Conservation (phyloP, 1,140 invertebrate species). For the Musca domestica region DNA sequence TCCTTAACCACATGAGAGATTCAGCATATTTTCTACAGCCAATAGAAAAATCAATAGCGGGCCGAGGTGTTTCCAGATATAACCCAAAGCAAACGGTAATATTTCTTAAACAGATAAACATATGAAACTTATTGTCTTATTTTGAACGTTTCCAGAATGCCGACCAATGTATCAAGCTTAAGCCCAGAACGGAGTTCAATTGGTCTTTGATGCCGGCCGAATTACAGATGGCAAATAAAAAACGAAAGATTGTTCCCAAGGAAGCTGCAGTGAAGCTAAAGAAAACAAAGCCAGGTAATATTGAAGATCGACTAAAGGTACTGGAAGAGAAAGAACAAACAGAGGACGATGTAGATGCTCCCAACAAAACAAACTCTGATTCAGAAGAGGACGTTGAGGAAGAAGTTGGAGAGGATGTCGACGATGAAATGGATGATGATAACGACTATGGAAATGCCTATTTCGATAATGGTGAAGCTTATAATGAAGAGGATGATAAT, state of each 20-base stretch:
- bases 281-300: conserved; percentile 37
- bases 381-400: conserved; percentile 59
- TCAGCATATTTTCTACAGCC: conserved; percentile 61
- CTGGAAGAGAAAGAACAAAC: conserved; percentile 64
- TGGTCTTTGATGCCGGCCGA: conserved; percentile 61
- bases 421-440: conserved; percentile 71
- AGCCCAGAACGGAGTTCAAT: conserved; percentile 56
- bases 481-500: conserved; percentile 83
- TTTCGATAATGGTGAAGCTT: conserved; percentile 84
- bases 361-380: conserved; percentile 56
- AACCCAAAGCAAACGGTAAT: conserved; percentile 6
- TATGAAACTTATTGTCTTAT: not conserved
- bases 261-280: conserved; percentile 28
- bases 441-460: conserved; percentile 81
- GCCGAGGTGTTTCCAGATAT: conserved; percentile 15
- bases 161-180: conserved; percentile 61
- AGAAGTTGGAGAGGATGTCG: conserved; percentile 57
- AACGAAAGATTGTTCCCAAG: conserved; percentile 30
- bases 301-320: conserved; percentile 53
- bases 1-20: conserved; percentile 54
- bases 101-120: not conserved
- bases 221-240: conserved; percentile 52
- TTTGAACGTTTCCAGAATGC: conserved; percentile 56
- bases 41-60: conserved; percentile 57
- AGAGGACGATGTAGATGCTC: conserved; percentile 54